Evolutionary conservation across 2,797 vertebrate species (phyloP).

Genomic region (Echiichthys vipera): DNA sequence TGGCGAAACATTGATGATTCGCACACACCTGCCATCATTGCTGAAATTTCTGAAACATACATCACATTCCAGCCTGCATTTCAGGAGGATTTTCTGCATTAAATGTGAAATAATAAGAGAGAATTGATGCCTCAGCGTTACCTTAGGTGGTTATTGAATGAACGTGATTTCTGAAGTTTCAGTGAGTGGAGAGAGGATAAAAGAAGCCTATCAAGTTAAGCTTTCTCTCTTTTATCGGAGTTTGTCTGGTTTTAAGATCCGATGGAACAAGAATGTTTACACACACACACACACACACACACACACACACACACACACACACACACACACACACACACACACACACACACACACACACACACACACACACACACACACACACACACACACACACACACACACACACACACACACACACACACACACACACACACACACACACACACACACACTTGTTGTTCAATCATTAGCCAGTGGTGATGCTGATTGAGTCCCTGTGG

Average conservation of each 20-base stretch:
- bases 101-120: background rate
- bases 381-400: background rate
- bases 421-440: slow-evolving; percentile 33
- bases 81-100: background rate
- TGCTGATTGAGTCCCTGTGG: slow-evolving; percentile 41
- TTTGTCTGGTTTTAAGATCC: slow-evolving; percentile 16
- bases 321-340: slow-evolving; percentile 28
- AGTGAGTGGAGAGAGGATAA: background rate
- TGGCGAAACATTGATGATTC: no score
- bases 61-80: background rate
- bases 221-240: slow-evolving; percentile 11
- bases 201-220: slow-evolving; percentile 7
- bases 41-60: background rate
- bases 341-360: slow-evolving; percentile 18
- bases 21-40: no score
- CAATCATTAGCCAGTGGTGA: slow-evolving; percentile 46
- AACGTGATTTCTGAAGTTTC: background rate
- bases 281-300: background rate
- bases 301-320: slow-evolving; percentile 19
- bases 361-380: no score
- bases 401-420: slow-evolving; percentile 21
- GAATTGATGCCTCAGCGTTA: background rate
- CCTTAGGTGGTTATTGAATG: background rate
- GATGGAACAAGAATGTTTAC: slow-evolving; percentile 7
- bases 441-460: slow-evolving; percentile 26